phyloP scores from a whole-genome alignment of 2,888 invertebrate species.

The Xanthostigma xanthostigma region DNA sequence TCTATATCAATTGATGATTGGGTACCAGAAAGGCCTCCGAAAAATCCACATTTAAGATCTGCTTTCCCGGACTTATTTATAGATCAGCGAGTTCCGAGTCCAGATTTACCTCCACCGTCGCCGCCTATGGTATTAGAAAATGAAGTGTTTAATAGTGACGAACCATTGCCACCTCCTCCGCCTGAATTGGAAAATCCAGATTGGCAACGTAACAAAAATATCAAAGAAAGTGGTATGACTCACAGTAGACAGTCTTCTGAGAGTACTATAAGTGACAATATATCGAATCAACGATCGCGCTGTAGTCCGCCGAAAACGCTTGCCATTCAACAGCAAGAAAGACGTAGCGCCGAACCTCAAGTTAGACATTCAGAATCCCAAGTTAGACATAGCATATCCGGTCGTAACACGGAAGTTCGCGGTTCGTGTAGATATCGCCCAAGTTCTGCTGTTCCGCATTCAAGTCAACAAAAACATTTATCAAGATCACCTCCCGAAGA shows the following conservation, averaged over 20 bases:
- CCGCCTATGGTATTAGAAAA: constrained; percentile 43
- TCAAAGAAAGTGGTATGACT: neutral
- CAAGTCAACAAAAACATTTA: constrained; percentile 8
- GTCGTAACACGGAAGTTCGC: constrained; percentile 8
- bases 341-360: neutral
- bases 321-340: neutral
- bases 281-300: neutral
- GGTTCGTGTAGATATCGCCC: constrained; percentile 10
- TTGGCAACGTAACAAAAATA: constrained; percentile 17
- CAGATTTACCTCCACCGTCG: constrained; percentile 45
- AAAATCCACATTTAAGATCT: constrained; percentile 50
- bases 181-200: constrained; percentile 29
- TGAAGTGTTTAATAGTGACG: constrained; percentile 42
- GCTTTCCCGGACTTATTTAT: constrained; percentile 30
- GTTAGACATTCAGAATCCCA: neutral
- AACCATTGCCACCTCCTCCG: constrained; percentile 50
- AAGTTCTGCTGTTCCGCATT: constrained; percentile 4
- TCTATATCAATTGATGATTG: constrained; percentile 49
- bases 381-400: constrained; percentile 2
- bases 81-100: constrained; percentile 38
- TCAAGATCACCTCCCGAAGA: constrained; percentile 10
- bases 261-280: neutral
- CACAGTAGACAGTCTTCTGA: constrained; percentile 3
- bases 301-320: constrained; percentile 3
- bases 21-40: constrained; percentile 63